These are phyloP conservation scores for Microcaecilia unicolor DNA, from an alignment of 2,797 vertebrate genomes.

Conservation along the genomic window DNA sequence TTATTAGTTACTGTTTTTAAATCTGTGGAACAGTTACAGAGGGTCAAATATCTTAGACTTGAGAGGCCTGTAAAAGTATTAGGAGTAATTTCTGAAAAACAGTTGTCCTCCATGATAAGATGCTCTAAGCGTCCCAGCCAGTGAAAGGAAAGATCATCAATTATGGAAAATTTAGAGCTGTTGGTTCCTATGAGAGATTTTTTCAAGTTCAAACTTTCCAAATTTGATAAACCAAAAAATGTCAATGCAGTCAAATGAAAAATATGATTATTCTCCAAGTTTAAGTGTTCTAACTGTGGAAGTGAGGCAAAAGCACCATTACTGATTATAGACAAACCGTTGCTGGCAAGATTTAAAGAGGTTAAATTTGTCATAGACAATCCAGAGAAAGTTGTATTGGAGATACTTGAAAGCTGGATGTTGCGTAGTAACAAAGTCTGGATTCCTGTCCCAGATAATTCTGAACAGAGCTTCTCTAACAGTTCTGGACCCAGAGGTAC, in stretches of 20 bases:
- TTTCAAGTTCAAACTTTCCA: slow-evolving; percentile 65
- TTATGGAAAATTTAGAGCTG: slow-evolving; percentile 24
- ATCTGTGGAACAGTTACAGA: slow-evolving; percentile 55
- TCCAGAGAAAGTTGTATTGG: slow-evolving; percentile 57
- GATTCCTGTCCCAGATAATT: slow-evolving; percentile 67
- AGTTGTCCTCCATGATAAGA: slow-evolving; percentile 65
- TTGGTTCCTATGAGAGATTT: slow-evolving; percentile 47
- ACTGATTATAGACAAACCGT: slow-evolving; percentile 51
- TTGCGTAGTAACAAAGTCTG: slow-evolving; percentile 59
- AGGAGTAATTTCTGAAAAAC: slow-evolving; percentile 44
- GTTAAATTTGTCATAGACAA: slow-evolving; percentile 67
- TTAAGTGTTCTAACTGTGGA: slow-evolving; percentile 55
- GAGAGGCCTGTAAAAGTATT: slow-evolving; percentile 71
- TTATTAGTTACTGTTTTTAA: slow-evolving; percentile 57
- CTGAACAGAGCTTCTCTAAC: slow-evolving; percentile 53
- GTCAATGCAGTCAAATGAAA: slow-evolving; percentile 48
- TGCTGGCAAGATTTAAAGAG: slow-evolving; percentile 69
- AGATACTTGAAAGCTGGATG: slow-evolving; percentile 44
- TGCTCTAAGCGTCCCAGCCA: slow-evolving; percentile 59
- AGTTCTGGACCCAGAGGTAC: slow-evolving; percentile 38
- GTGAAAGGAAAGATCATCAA: slow-evolving; percentile 75
- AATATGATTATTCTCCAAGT: slow-evolving; percentile 64
- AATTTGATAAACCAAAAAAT: slow-evolving; percentile 65
- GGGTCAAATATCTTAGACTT: slow-evolving; percentile 62
- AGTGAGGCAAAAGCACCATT: slow-evolving; percentile 71